Evolutionary conservation across 1,140 invertebrate genomes (phyloP).

Genomic region (Drosophila grimshawi): DNA sequence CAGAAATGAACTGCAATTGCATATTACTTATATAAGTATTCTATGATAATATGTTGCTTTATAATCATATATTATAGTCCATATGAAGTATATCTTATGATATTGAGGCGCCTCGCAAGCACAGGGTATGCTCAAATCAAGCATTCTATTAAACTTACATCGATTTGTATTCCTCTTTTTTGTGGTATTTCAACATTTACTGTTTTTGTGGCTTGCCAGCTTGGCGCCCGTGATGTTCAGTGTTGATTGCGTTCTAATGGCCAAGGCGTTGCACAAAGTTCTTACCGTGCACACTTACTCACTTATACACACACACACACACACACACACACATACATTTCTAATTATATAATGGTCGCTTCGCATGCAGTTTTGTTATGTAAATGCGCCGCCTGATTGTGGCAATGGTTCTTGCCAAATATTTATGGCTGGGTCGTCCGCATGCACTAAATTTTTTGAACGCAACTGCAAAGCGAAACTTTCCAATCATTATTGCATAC

Average conservation of each 20-base stretch:
- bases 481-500: conserved; percentile 77
- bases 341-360: conserved; percentile 81
- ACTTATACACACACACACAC: conserved; percentile 1
- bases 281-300: conserved; percentile 15
- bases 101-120: too few species aligned
- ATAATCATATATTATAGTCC: too few species aligned
- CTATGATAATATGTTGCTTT: not conserved
- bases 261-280: conserved; percentile 68
- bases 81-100: too few species aligned
- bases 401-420: conserved; percentile 55
- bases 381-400: conserved; percentile 60
- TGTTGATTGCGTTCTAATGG: conserved; percentile 81
- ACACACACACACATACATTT: conserved; percentile 62
- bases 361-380: conserved; percentile 81
- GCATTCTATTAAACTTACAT: not conserved
- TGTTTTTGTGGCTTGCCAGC: conserved; percentile 30
- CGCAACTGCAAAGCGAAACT: conserved; percentile 72
- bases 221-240: conserved; percentile 72
- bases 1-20: too few species aligned
- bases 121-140: conserved; percentile 24
- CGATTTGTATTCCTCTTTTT: too few species aligned
- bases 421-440: conserved; percentile 65
- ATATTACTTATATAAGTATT: not conserved
- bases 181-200: conserved; percentile 23
- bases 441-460: conserved; percentile 67